Evolutionary conservation across 2,888 invertebrate species (phyloP).

Genomic region (Lepeophtheirus nordmannii): DNA sequence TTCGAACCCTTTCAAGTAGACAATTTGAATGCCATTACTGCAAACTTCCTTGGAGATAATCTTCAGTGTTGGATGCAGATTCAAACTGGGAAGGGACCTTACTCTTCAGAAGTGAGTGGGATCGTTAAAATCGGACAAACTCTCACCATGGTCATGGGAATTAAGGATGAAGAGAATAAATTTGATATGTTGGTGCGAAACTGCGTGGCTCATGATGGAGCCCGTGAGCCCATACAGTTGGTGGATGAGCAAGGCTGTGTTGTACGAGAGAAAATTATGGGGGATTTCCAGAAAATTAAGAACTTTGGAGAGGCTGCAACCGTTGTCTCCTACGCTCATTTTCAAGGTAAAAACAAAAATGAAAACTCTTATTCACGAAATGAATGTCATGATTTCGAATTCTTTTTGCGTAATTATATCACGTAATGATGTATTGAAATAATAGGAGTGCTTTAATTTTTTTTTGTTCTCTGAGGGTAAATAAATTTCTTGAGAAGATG

Average conservation of each 20-base stretch:
- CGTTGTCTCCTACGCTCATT: constrained; percentile 83
- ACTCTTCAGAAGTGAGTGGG: constrained; percentile 87
- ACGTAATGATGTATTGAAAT: no score
- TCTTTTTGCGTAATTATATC: no score
- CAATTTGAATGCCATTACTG: constrained; percentile 84
- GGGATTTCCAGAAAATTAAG: constrained; percentile 82
- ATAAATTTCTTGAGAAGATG: no score
- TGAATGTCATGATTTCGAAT: no score
- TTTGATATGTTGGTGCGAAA: constrained; percentile 88
- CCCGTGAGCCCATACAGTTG: constrained; percentile 41
- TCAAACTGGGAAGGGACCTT: constrained; percentile 82
- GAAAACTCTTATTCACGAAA: background rate
- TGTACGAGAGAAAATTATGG: constrained; percentile 80
- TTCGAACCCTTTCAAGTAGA: constrained; percentile 89
- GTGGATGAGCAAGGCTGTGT: constrained; percentile 88
- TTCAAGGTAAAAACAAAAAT: constrained; percentile 43
- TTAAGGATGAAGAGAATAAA: constrained; percentile 84
- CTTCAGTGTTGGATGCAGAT: constrained; percentile 96
- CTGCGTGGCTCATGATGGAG: constrained; percentile 86
- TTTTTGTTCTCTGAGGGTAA: no score
- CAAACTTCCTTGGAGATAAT: constrained; percentile 87
- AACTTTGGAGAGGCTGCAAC: constrained; percentile 87
- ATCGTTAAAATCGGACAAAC: constrained; percentile 87
- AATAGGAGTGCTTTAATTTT: no score
- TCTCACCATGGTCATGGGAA: constrained; percentile 89